phyloP scores from a whole-genome alignment of 2,113 vertebrate species.

The Catharus bicknelli region DNA sequence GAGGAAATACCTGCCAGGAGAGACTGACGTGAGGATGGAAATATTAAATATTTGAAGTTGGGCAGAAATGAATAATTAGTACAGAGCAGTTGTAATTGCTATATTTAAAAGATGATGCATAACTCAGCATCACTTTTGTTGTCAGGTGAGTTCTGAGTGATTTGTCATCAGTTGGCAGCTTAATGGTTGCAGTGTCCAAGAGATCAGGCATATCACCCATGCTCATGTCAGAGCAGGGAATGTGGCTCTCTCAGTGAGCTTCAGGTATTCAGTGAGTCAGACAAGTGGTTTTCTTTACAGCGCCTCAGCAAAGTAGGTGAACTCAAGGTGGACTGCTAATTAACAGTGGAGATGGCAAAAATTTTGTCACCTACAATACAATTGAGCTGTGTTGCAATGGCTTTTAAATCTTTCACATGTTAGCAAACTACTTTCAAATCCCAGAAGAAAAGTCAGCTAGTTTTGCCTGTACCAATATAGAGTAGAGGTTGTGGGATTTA shows the following conservation, averaged over 20 bases:
- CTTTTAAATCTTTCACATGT: not conserved
- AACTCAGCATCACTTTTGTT: not conserved
- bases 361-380: not conserved
- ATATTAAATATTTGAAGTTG: not conserved
- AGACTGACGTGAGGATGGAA: not conserved
- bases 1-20: not conserved
- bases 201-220: not conserved
- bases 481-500: not conserved
- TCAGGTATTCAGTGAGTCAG: not conserved
- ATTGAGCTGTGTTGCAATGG: not conserved
- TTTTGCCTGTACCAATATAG: not conserved
- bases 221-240: not conserved
- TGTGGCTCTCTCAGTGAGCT: not conserved
- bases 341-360: not conserved
- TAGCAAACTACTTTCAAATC: not conserved
- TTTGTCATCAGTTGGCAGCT: not conserved
- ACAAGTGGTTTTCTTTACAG: not conserved
- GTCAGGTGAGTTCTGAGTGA: not conserved
- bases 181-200: not conserved
- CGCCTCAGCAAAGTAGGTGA: not conserved
- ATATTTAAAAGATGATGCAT: not conserved
- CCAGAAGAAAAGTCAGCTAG: fast-evolving
- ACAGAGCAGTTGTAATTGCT: not conserved
- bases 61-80: not conserved
- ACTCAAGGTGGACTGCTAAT: not conserved